Base-by-base conservation (phyloP, 2,797 vertebrate species). In the Sebastes cheni region DNA sequence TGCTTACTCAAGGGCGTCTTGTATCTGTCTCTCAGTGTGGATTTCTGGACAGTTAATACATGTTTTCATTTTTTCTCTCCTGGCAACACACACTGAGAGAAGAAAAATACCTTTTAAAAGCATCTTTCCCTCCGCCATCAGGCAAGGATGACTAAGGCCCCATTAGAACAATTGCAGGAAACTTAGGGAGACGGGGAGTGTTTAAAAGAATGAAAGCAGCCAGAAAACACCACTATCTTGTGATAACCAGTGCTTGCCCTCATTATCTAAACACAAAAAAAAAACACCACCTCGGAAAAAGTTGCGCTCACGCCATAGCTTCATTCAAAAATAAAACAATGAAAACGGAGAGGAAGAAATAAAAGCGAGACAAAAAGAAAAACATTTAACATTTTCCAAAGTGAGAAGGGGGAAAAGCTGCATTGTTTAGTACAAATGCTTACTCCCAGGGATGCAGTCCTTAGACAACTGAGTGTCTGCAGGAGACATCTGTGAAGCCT, bases 391-490 rank as follows among this genome's bases (percentile, higher is more conserved):
- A 93, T 92, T 96, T 94, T 92, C 87, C 54, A 90, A 89, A 95
- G 93, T 86, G 93, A 90, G 87, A 85, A 11, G 56, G 34, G 46
- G 79, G n/a, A 2, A 82, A 85, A 77, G 77, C 87, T 80, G 93
- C 95, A 97, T 97, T 98, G 96, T 97, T 96, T 95, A 92, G 89
- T 91, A 91, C 74, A 71, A 93, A 94, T 95, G 93, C 95, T 94
- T 90, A 94, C 94, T 96, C 96, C 87, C 92, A 94, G 93, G 95
- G 96, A 96, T 95, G 93, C 95, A 95, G 90, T 95, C 95, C 96
- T 96, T 95, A 97, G 97, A 98, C 97, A 97, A 96, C 94, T 52
- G 88, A 94, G 95, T 97, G 96, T 98, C 96, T 97, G 96, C 96
- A 95, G 95, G 95, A 96, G 97, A 96, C 93, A 96, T 96, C 97